phyloP scores from a whole-genome alignment of 2,888 invertebrate species.

The Agrotis puta region DNA sequence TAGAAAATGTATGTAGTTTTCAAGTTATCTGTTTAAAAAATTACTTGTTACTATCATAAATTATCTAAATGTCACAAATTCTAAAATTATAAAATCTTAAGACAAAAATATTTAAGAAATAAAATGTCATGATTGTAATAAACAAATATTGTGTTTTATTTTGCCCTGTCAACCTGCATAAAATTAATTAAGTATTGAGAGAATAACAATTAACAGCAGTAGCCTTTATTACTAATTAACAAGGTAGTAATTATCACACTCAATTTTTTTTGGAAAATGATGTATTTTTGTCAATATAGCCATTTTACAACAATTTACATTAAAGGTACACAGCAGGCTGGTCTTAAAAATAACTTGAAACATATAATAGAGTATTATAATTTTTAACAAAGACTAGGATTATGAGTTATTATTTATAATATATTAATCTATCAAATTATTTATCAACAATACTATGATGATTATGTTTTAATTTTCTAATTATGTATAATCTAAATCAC shows the following conservation, averaged over 20 bases:
- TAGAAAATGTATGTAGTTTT: constrained; percentile 64
- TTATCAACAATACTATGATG: constrained; percentile 57
- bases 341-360: not conserved
- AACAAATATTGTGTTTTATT: constrained; percentile 52
- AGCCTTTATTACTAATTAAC: constrained; percentile 21
- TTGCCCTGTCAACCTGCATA: not conserved
- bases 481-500: constrained; percentile 38
- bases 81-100: constrained; percentile 68
- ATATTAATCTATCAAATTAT: constrained; percentile 43
- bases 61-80: constrained; percentile 71
- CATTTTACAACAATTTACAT: not conserved
- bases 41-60: constrained; percentile 69
- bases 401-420: constrained; percentile 24
- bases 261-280: not conserved
- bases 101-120: constrained; percentile 69
- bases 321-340: not conserved
- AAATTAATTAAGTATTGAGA: not conserved
- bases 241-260: constrained; percentile 14
- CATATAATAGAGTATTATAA: not conserved
- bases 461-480: constrained; percentile 27
- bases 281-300: not conserved
- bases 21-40: constrained; percentile 68
- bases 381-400: constrained; percentile 43
- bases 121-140: constrained; percentile 71
- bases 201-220: too few species aligned